Evolutionary conservation across 2,888 invertebrate genomes (phyloP).

Genomic region (Conops quadrifasciatus): DNA sequence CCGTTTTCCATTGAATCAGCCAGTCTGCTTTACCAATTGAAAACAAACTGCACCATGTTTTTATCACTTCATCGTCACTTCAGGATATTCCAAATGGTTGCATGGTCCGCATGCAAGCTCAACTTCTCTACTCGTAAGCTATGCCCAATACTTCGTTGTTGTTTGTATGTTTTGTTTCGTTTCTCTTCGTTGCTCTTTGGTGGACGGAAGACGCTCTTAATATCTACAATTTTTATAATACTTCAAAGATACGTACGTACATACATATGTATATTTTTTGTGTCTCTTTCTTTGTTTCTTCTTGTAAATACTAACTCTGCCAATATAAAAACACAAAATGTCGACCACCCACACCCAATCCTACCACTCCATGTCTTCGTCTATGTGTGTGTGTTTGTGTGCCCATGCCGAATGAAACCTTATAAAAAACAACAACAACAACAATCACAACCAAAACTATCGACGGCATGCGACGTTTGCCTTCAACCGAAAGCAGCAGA

Average conservation of each 20-base stretch:
- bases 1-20: background rate
- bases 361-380: slow-evolving; percentile 1
- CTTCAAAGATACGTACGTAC: background rate
- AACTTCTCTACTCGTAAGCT: too few species aligned
- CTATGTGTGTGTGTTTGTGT: slow-evolving; percentile 10
- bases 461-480: too few species aligned
- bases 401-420: slow-evolving; percentile 20
- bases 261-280: background rate
- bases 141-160: too few species aligned
- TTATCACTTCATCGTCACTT: background rate
- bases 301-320: slow-evolving; percentile 20
- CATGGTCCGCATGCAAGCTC: slow-evolving; percentile 22
- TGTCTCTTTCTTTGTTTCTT: slow-evolving; percentile 26
- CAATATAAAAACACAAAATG: background rate
- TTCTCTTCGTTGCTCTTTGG: slow-evolving; percentile 1
- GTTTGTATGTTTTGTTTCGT: background rate
- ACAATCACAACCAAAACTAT: slow-evolving; percentile 26
- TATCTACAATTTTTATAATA: background rate
- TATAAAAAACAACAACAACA: slow-evolving; percentile 33
- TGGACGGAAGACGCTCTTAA: background rate
- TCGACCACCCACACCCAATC: slow-evolving; percentile 4
- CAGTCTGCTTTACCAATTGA: background rate
- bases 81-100: background rate
- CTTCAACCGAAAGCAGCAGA: slow-evolving; percentile 47
- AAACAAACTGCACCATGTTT: background rate